Conservation (phyloP, 2,113 vertebrate genomes). For the Triplophysa rosa region DNA sequence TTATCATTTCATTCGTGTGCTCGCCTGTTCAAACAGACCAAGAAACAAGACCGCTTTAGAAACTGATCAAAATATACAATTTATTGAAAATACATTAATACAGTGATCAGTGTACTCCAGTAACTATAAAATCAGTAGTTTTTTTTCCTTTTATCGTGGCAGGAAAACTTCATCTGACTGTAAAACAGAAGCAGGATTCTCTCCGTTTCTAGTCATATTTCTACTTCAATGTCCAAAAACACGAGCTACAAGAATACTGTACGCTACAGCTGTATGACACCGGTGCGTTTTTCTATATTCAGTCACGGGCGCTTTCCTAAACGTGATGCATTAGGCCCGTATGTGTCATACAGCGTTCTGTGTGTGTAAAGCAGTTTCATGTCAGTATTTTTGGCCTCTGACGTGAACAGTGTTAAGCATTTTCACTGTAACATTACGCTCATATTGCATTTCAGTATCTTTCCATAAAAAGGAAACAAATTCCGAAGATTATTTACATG, state of each 20-base stretch:
- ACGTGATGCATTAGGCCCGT: too few relatives aligned
- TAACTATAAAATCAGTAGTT: constrained; percentile 81
- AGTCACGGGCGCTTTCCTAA: not conserved
- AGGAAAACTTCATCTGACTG: not conserved
- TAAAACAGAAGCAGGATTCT: not conserved
- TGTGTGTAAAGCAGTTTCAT: not conserved
- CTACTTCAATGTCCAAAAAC: not conserved
- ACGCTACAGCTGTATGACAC: not conserved
- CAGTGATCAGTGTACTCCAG: constrained; percentile 73
- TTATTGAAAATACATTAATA: constrained; percentile 82
- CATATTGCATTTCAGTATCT: not conserved
- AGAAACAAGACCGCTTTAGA: not conserved
- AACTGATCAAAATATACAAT: constrained; percentile 78
- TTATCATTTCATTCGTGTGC: too few relatives aligned
- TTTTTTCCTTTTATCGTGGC: constrained; percentile 47
- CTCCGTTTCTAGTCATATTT: not conserved
- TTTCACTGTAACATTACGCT: not conserved
- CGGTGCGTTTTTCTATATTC: not conserved
- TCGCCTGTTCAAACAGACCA: not conserved
- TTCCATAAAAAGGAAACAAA: not conserved
- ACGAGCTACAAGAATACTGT: constrained; percentile 7
- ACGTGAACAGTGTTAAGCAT: not conserved
- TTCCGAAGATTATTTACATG: not conserved
- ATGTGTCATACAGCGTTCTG: not conserved
- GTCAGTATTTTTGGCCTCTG: not conserved